These are phyloP conservation scores for Callocephalon fimbriatum DNA, from an alignment of 2,113 vertebrate genomes.

Conservation along the genomic window DNA sequence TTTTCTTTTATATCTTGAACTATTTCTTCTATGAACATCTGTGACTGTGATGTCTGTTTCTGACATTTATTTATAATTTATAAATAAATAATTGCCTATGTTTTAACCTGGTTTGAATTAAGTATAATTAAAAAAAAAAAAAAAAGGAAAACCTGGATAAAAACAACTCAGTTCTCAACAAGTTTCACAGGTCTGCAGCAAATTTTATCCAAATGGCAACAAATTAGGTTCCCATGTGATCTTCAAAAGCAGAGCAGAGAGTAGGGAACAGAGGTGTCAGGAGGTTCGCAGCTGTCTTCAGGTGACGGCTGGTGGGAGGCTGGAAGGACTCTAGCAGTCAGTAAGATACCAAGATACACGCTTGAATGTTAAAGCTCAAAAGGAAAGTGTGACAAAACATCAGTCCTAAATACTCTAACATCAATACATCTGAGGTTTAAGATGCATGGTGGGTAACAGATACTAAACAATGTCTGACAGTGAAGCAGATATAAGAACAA, in stretches of 20 bases:
- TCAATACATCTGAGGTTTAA: background rate
- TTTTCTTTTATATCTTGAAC: background rate
- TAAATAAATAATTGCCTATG: background rate
- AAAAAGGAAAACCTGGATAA: background rate
- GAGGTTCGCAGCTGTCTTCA: background rate
- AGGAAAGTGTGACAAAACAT: background rate
- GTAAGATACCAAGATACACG: background rate
- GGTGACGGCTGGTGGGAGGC: accelerated
- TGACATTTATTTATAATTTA: background rate
- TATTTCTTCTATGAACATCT: background rate
- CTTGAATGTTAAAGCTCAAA: background rate
- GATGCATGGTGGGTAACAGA: background rate
- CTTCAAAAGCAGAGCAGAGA: background rate
- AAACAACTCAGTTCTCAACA: background rate
- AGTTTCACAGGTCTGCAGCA: background rate
- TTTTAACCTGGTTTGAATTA: background rate
- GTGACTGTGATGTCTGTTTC: background rate
- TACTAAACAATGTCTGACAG: background rate
- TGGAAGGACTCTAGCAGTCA: background rate
- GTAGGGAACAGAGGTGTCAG: background rate
- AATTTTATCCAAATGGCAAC: background rate
- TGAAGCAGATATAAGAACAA: background rate
- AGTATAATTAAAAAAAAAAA: background rate
- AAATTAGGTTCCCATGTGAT: background rate
- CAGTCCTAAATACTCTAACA: background rate